phyloP scores from a whole-genome alignment of 2,797 vertebrate species.

The Onychomys torridus region DNA sequence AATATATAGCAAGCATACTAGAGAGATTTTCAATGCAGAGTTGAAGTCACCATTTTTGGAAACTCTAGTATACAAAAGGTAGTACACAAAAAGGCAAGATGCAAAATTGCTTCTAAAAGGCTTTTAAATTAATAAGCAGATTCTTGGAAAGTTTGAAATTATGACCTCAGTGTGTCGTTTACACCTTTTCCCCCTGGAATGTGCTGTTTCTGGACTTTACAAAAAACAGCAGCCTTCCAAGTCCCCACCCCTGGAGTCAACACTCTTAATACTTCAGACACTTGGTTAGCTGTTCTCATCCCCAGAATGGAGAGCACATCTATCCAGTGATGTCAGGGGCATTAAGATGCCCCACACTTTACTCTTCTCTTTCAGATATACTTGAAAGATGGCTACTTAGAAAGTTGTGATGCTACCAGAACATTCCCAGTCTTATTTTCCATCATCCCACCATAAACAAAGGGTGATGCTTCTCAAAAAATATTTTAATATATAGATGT shows the following conservation, averaged over 20 bases:
- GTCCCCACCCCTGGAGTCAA: conserved; percentile 50
- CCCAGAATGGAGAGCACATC: not conserved
- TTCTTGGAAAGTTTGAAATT: conserved; percentile 77
- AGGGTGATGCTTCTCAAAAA: conserved; percentile 45
- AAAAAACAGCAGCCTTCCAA: conserved; percentile 70
- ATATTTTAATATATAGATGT: not conserved
- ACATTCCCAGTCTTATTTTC: conserved; percentile 23
- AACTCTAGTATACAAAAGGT: conserved; percentile 15
- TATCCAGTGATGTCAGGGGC: not conserved
- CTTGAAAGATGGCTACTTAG: conserved; percentile 11
- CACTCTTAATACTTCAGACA: not conserved
- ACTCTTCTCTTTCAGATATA: conserved; percentile 10
- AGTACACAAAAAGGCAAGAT: conserved; percentile 1
- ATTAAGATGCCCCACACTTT: conserved; percentile 30
- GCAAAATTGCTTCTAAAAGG: conserved; percentile 36
- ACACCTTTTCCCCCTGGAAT: conserved; percentile 68
- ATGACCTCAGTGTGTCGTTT: conserved; percentile 66
- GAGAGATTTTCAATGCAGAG: conserved; percentile 11
- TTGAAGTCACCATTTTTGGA: conserved; percentile 19
- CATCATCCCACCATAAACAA: not conserved
- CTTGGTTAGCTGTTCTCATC: conserved; percentile 44
- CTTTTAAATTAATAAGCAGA: conserved; percentile 53
- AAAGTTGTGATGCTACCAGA: not conserved
- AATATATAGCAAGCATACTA: conserved; percentile 21
- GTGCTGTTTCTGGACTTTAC: conserved; percentile 77